Percentiles rank a stretch among this genome's conserved stretches.
phyloP scores from a whole-genome alignment of 2,888 invertebrate genomes.

The Thumatha senex region DNA sequence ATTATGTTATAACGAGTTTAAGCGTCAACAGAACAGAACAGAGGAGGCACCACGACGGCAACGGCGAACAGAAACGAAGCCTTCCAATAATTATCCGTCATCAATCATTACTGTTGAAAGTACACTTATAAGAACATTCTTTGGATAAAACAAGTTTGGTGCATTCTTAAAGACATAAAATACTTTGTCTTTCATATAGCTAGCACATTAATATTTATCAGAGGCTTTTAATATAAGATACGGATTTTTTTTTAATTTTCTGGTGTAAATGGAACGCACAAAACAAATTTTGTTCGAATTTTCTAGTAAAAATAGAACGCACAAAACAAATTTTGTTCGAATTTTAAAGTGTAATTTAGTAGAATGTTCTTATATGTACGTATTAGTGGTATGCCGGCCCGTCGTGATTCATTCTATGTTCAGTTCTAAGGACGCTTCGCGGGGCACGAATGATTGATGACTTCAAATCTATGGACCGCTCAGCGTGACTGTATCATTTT shows the following conservation, averaged over 20 bases:
- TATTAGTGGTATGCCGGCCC: slow-evolving; percentile 59
- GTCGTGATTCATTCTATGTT: slow-evolving; percentile 76
- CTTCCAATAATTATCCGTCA: slow-evolving; percentile 78
- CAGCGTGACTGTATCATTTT: slow-evolving; percentile 21
- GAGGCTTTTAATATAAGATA: background rate
- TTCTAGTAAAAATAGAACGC: background rate
- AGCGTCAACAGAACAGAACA: slow-evolving; percentile 82
- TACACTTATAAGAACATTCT: slow-evolving; percentile 50
- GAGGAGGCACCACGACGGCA: slow-evolving; percentile 81
- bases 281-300: background rate
- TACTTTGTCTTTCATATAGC: too few species aligned
- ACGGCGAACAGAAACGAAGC: slow-evolving; percentile 53
- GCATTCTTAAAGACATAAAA: background rate
- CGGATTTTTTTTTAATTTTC: background rate
- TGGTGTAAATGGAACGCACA: slow-evolving; percentile 1
- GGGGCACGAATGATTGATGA: slow-evolving; percentile 78
- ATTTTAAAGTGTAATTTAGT: background rate
- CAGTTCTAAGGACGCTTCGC: slow-evolving; percentile 77
- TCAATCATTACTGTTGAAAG: slow-evolving; percentile 66
- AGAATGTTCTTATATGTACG: slow-evolving; percentile 43
- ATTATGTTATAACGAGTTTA: slow-evolving; percentile 38
- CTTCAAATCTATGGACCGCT: slow-evolving; percentile 82
- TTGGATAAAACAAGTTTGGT: slow-evolving; percentile 5
- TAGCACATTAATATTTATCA: background rate
- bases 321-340: slow-evolving; percentile 1